A percentile compares a stretch with the other conserved stretches of the same genome.
Evolutionary conservation across 2,113 vertebrate species (phyloP).

Genomic region (Talpa occidentalis): DNA sequence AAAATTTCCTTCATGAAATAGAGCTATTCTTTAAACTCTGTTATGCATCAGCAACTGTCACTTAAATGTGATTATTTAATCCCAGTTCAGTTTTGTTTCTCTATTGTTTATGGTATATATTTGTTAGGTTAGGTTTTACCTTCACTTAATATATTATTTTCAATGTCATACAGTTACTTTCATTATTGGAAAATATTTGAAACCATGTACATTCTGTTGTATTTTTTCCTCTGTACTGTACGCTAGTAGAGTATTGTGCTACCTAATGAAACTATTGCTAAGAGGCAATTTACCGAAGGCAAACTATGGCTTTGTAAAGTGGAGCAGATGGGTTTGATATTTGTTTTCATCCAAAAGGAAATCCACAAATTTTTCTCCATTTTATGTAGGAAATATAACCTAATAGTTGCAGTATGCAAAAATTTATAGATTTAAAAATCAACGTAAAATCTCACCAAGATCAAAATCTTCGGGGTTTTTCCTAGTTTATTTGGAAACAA

Average conservation of each 20-base stretch:
- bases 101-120: neutral
- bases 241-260: neutral
- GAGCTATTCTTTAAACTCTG: neutral
- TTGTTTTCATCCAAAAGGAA: neutral
- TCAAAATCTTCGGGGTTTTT: neutral
- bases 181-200: neutral
- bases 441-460: neutral
- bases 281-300: neutral
- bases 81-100: neutral
- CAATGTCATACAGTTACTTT: neutral
- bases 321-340: neutral
- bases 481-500: conserved; percentile 23
- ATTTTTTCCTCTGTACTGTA: neutral
- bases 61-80: neutral
- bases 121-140: neutral
- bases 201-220: neutral
- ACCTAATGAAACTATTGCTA: too few relatives aligned
- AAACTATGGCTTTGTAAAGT: neutral
- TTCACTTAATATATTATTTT: neutral
- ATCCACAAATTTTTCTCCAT: neutral
- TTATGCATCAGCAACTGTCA: neutral
- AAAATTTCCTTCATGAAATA: neutral
- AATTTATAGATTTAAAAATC: neutral
- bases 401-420: neutral
- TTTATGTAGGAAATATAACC: neutral